These are phyloP conservation scores for Heterodera carotae DNA, from an alignment of 1,140 invertebrate genomes.

Conservation along the genomic window DNA sequence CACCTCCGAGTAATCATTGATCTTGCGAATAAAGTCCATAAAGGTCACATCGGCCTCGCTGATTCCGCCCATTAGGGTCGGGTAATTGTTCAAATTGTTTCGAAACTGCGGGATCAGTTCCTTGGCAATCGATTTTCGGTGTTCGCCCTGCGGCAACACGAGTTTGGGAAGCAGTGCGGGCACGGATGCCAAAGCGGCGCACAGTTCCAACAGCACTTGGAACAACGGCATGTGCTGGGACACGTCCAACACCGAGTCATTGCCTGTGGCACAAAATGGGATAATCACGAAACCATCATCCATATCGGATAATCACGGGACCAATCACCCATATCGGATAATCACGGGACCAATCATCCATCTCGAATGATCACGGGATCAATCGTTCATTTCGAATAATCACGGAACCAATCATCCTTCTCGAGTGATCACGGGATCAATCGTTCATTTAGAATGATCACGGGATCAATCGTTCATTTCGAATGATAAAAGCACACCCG, in stretches of 20 bases:
- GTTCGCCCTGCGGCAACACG: conserved; percentile 48
- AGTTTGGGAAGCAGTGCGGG: conserved; percentile 54
- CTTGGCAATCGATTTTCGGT: conserved; percentile 60
- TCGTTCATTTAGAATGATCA: conserved; percentile 1
- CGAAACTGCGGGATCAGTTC: conserved; percentile 60
- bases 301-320: background rate
- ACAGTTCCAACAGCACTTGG: conserved; percentile 60
- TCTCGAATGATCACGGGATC: background rate
- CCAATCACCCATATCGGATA: background rate
- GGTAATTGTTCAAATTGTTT: conserved; percentile 53
- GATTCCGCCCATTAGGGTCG: conserved; percentile 47
- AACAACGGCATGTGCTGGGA: conserved; percentile 63
- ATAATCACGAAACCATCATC: background rate
- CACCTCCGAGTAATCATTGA: conserved; percentile 58
- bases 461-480: conserved; percentile 2
- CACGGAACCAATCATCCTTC: no score
- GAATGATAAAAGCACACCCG: no score
- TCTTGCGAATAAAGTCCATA: conserved; percentile 58
- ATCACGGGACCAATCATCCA: background rate
- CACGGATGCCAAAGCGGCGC: conserved; percentile 49
- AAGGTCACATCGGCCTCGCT: conserved; percentile 58
- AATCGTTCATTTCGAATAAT: background rate
- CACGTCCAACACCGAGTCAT: conserved; percentile 62
- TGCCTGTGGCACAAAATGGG: conserved; percentile 46
- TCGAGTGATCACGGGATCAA: no score